Base-by-base conservation (phyloP, 2,797 vertebrate species). In the Pipistrellus pygmaeus region DNA sequence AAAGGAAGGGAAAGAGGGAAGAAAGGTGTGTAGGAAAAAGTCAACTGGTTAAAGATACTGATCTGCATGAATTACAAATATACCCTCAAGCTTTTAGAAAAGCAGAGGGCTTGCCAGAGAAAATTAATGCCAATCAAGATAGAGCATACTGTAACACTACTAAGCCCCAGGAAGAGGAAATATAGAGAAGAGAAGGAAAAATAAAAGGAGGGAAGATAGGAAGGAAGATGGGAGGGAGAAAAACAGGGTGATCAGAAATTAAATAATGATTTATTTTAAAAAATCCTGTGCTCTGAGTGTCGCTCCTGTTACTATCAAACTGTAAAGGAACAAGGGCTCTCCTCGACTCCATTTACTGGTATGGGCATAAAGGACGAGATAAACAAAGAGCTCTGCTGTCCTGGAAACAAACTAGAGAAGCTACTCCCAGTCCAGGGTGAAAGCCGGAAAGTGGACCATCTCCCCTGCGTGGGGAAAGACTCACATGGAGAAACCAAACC, bases 41-140 rank as follows among this genome's bases (percentile, higher is more conserved):
- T 75, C 46, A 88, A 66, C 30, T 20, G 25, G 51, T 85, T 85
- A 44, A 73, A 90, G 75, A 85, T 32, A 77, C 25, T 38, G n/a
- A 90, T 84, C 23, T 68, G 6, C 13, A n/a, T 48, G 23, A 91
- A 60, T 88, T 73, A 87, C 44, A 87, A 66, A 91, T 75, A 51
- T 27, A 41, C 13, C 18, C 30, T 69, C 76, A 38, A 57, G 51
- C 55, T 81, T 85, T 86, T n/a, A 77, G 53, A 76, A 68, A 87
- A n/a, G 85, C 60, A 71, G 46, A 82, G 32, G 35, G 20, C 66
- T 92, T 93, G 38, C n/a, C 30, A 38, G 76, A 64, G 46, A 60
- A 89, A 89, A 91, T 38, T 17, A 25, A 20, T 13, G 30, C 35
- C 62, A 57, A n/a, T 64, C n/a, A 21, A 57, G 53, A 60, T 53